These are phyloP conservation scores for Isichthys henryi DNA, from an alignment of 2,113 vertebrate species.

Conservation along the genomic window DNA sequence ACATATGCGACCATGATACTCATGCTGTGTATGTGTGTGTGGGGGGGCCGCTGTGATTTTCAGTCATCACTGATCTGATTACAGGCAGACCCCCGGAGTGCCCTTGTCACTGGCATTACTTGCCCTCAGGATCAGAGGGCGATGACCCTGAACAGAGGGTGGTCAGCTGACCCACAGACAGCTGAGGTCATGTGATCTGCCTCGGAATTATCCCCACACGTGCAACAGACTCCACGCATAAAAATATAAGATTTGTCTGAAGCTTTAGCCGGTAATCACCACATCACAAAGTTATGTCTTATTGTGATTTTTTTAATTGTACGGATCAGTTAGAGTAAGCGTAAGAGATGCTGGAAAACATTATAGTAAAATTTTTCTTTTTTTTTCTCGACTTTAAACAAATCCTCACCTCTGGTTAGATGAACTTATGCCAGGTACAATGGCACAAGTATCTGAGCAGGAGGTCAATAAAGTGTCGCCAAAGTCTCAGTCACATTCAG, in stretches of 20 bases:
- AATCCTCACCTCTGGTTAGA: not conserved
- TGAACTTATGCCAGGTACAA: no score
- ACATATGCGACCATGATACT: not conserved
- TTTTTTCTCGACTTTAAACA: not conserved
- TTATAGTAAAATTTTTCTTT: not conserved
- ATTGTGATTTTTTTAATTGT: not conserved
- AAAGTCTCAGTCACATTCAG: not conserved
- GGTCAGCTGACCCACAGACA: constrained; percentile 21
- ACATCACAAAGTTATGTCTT: not conserved
- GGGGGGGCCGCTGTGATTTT: constrained; percentile 16
- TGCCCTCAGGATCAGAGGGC: constrained; percentile 30
- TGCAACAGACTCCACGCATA: not conserved
- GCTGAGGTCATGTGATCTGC: constrained; percentile 18
- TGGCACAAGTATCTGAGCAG: not conserved
- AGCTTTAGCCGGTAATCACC: not conserved
- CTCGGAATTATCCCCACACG: not conserved
- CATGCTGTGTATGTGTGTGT: not conserved
- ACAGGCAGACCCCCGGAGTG: constrained; percentile 25
- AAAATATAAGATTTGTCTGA: not conserved
- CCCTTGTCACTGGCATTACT: constrained; percentile 23
- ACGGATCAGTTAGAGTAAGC: not conserved
- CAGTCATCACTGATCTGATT: constrained; percentile 28
- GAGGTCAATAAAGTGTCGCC: not conserved
- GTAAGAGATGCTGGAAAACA: not conserved
- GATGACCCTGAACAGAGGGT: constrained; percentile 6